Base-by-base conservation (phyloP, 2,888 invertebrate genomes). In the Caenorhabditis angaria region DNA sequence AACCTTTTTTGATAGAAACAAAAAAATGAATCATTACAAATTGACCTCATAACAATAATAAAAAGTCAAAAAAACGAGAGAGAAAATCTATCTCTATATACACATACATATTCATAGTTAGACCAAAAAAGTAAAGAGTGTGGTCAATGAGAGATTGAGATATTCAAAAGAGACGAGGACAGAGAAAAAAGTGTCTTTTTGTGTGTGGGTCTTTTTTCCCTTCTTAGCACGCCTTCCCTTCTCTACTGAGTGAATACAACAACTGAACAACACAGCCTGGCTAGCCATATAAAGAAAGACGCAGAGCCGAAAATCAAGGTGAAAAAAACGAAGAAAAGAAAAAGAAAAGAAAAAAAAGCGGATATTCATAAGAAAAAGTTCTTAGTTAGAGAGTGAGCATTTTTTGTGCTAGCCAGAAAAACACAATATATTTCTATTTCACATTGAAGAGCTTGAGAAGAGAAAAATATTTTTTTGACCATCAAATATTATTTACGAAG, bases 111-210 rank as follows among this genome's bases (percentile, higher is more conserved):
- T 41, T 41, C 41, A 41, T 41, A 41, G 41, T 41, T 41, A 14
- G 41, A 18, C n/a, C 41, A 41, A 41, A 41, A 41, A 41, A 41
- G 41, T 41, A 41, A 41, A 41, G 41, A 41, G 41, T 18, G 41
- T 41, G 41, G 41, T 18, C 41, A 14, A 14, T 18, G 41, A 41
- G 41, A 14, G 41, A 41, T 41, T 41, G 41, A 41, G 41, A 41
- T 41, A 6, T 12, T 12, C 10, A 6, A 41, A 12, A 41, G 41
- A 41, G 41, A 41, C 41, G 41, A 41, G 8, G 18, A 18, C 10
- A 14, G n/a, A n/a, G n/a, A n/a, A 14, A 41, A 41, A 41, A 41
- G 41, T 41, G 41, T 41, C 41, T 41, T 41, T 41, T 41, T 41
- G 41, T 41, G 41, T 41, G 41, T 41, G 32, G 5, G 32, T 32